Base-by-base conservation (phyloP, 2,888 invertebrate species). In the Kryphioiulus occultus region DNA sequence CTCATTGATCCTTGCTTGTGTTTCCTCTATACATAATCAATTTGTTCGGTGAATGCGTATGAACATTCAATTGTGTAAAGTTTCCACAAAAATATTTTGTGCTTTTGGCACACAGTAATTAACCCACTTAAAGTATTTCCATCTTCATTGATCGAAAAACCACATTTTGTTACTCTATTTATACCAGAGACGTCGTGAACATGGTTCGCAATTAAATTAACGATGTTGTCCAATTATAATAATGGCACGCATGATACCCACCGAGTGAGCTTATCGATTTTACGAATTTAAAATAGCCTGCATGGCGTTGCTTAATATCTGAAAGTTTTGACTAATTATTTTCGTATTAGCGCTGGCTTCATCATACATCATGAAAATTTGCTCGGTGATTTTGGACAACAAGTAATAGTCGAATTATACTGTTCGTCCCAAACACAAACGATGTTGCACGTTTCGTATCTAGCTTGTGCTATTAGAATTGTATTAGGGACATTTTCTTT, bases 171-270 rank as follows among this genome's bases (percentile, higher is more conserved):
- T 78, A 78, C 26, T 30, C 78, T 78, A 30, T 78, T 78, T 78
- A 59, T 59, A 59, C 30, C 30, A 30, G 78, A 78, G n/a, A 59
- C 30, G 78, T 78, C 26, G 30, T 30, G 78, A 78, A 78, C 78
- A 30, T 78, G 78, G 78, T 78, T 78, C 30, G 78, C 78, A 78
- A 78, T 78, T 78, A 78, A 78, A 78, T 78, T 78, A 78, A 78
- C 78, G 78, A 78, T 78, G 78, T 78, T 78, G 78, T 78, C 78
- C 78, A 78, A 78, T 78, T 78, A 78, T 78, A 78, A 78, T 78
- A 78, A 78, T 78, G 78, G 78, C 78, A 78, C 78, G 78, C 30
- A 30, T 78, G 78, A 78, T 78, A 78, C 30, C 78, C 78, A 78
- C 78, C 30, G 30, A 78, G 30, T 78, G 78, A 30, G 78, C 78